These are phyloP conservation scores for Spermophilus dauricus DNA, from an alignment of 2,113 vertebrate genomes.

Conservation along the genomic window DNA sequence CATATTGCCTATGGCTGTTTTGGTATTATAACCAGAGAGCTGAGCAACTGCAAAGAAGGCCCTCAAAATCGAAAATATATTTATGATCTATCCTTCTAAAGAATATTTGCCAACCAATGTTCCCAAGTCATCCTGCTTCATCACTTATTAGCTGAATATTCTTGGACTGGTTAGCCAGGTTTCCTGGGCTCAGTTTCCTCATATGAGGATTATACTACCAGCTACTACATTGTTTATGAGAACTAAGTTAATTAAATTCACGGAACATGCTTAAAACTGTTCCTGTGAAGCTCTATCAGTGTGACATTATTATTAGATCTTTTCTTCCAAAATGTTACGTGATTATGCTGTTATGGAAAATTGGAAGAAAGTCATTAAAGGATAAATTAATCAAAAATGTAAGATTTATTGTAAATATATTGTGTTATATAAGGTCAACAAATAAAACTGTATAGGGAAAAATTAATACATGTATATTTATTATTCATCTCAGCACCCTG, in stretches of 20 bases:
- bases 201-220: background rate
- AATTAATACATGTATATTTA: background rate
- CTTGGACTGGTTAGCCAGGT: background rate
- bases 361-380: background rate
- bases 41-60: background rate
- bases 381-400: constrained; percentile 45
- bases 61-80: background rate
- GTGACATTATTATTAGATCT: background rate
- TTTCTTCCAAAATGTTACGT: constrained; percentile 7
- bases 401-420: background rate
- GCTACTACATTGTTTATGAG: background rate
- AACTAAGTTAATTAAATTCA: background rate
- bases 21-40: background rate
- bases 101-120: background rate
- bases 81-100: background rate
- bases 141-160: background rate
- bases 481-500: background rate
- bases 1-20: background rate
- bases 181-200: background rate
- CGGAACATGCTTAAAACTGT: background rate
- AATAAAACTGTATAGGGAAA: background rate
- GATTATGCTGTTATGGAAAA: constrained; percentile 2
- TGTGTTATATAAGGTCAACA: background rate
- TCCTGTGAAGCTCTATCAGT: background rate
- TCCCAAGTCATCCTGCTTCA: background rate